These are phyloP conservation scores for Aphidius gifuensis DNA, from an alignment of 1,140 invertebrate genomes.

Conservation along the genomic window DNA sequence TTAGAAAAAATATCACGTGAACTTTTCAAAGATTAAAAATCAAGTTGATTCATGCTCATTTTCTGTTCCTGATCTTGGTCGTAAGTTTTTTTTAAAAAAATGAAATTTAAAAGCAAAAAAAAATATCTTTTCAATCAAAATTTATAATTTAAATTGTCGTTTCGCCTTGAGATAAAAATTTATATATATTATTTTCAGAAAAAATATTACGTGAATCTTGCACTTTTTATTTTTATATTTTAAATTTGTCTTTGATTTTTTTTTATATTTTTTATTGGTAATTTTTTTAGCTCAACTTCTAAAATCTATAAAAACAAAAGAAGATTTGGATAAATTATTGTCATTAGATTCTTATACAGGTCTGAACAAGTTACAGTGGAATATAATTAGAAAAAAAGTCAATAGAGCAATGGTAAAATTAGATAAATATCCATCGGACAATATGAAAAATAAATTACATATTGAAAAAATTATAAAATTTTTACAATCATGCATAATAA, in stretches of 20 bases:
- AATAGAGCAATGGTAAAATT: conserved; percentile 30
- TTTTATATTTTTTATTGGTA: too few relatives aligned
- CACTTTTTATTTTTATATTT: neutral
- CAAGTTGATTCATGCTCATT: neutral
- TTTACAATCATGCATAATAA: conserved; percentile 26
- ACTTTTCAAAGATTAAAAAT: neutral
- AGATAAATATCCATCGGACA: conserved; percentile 19
- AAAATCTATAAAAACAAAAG: conserved; percentile 20
- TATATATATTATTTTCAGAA: conserved; percentile 3
- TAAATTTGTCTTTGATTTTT: too few relatives aligned
- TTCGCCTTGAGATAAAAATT: neutral
- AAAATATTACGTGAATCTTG: conserved; percentile 14
- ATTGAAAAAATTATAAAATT: conserved; percentile 24
- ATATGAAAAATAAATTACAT: conserved; percentile 21
- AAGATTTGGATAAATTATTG: conserved; percentile 31
- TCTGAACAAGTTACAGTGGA: conserved; percentile 39
- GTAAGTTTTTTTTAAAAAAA: conserved; percentile 4
- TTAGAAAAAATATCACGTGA: conserved; percentile 14
- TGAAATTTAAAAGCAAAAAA: too few relatives aligned
- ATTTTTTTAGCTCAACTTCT: too few relatives aligned
- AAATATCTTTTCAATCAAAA: too few relatives aligned
- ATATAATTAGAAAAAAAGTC: conserved; percentile 34
- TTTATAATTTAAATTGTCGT: too few relatives aligned
- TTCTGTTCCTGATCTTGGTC: neutral
- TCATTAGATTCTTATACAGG: conserved; percentile 32